phyloP scores from a whole-genome alignment of 2,888 invertebrate species.

The Zaprionus obscuricornis region DNA sequence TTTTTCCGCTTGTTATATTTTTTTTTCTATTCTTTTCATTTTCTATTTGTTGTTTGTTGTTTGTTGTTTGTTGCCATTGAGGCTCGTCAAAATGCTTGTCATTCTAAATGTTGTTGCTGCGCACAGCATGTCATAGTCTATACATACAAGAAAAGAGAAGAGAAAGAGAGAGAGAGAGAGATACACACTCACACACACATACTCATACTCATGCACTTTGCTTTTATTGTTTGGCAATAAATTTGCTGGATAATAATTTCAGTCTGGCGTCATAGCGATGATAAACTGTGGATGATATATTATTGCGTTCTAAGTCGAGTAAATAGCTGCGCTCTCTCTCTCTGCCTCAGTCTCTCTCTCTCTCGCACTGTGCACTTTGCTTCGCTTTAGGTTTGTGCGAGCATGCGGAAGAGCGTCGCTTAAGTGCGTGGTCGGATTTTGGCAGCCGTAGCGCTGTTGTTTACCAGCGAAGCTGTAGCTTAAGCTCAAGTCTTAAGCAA shows the following conservation, averaged over 20 bases:
- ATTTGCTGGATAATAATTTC: constrained; percentile 80
- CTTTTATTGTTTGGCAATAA: constrained; percentile 78
- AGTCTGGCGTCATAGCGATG: constrained; percentile 81
- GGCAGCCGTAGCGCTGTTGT: constrained; percentile 38
- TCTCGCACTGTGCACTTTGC: not conserved
- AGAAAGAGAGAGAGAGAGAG: constrained; percentile 6
- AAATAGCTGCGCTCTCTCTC: constrained; percentile 55
- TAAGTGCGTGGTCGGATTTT: constrained; percentile 72
- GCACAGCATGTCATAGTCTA: too few relatives aligned
- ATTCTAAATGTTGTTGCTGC: constrained; percentile 41
- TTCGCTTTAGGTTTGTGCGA: constrained; percentile 38
- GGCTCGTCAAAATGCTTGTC: constrained; percentile 61
- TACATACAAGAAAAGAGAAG: constrained; percentile 1
- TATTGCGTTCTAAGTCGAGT: constrained; percentile 74
- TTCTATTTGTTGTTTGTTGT: constrained; percentile 22
- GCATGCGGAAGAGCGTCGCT: constrained; percentile 48
- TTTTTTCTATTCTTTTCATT: too few relatives aligned
- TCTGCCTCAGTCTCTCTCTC: not conserved
- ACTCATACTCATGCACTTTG: constrained; percentile 32
- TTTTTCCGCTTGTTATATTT: too few relatives aligned
- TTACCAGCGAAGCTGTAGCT: constrained; percentile 55
- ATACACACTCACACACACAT: constrained; percentile 30
- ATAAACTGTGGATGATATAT: constrained; percentile 81
- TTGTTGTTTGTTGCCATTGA: constrained; percentile 36
- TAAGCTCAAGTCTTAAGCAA: constrained; percentile 37